These are phyloP conservation scores for Diplosoma virens DNA, from an alignment of 23 tunicate species.

Conservation along the genomic window DNA sequence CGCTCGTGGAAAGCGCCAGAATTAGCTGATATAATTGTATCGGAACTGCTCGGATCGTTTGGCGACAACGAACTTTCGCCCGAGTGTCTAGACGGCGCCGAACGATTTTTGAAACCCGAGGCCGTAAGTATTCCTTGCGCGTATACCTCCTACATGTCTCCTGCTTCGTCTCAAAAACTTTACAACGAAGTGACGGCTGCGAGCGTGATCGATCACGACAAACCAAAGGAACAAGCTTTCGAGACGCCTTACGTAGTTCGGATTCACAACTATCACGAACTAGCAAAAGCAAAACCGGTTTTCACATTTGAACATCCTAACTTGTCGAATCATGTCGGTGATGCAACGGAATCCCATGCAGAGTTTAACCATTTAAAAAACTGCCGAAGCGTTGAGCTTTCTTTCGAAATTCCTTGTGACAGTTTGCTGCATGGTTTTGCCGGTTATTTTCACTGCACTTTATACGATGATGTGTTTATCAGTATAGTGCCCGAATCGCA, in stretches of 20 bases:
- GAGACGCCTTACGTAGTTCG: conserved; percentile 96
- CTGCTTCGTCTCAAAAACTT: conserved; percentile 90
- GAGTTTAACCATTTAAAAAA: conserved; percentile 33
- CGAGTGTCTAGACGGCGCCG: conserved; percentile 96
- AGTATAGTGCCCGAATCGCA: conserved; percentile 92
- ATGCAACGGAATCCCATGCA: background rate
- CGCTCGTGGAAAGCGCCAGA: conserved; percentile 82
- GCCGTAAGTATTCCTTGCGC: conserved; percentile 85
- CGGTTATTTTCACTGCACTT: conserved; percentile 87
- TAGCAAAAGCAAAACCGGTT: conserved; percentile 60
- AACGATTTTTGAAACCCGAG: conserved; percentile 72
- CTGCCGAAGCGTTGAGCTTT: conserved; percentile 27
- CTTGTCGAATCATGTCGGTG: background rate
- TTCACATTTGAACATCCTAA: conserved; percentile 89
- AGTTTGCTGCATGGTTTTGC: conserved; percentile 91
- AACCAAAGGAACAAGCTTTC: conserved; percentile 80
- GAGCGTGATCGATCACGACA: conserved; percentile 30
- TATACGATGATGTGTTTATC: conserved; percentile 83
- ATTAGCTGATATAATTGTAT: conserved; percentile 93
- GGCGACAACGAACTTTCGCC: conserved; percentile 98
- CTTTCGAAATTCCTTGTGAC: conserved; percentile 46
- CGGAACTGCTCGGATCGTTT: conserved; percentile 95
- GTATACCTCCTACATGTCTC: conserved; percentile 89
- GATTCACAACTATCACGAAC: conserved; percentile 80
- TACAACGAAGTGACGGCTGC: conserved; percentile 78